Conservation (phyloP, 2,113 vertebrate species). For the Sardina pilchardus region DNA sequence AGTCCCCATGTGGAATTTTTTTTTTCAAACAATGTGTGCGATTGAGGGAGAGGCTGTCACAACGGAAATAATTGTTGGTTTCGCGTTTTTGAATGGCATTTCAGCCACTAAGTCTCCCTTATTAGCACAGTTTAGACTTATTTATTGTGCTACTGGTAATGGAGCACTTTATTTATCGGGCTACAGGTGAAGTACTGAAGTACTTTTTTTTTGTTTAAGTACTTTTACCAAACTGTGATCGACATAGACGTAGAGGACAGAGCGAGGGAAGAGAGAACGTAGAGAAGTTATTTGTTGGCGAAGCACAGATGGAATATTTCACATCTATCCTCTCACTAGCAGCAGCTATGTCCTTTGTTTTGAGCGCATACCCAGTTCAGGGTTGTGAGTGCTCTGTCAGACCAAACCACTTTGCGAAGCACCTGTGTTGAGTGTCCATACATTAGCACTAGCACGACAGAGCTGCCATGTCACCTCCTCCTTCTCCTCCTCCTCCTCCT, state of each 20-base stretch:
- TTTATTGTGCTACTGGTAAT: neutral
- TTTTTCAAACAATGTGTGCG: constrained; percentile 12
- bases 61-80: neutral
- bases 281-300: no score
- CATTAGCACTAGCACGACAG: neutral
- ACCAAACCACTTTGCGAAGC: neutral
- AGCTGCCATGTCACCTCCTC: neutral
- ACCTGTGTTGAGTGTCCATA: neutral
- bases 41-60: neutral
- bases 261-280: no score
- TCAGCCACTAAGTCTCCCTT: neutral
- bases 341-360: neutral
- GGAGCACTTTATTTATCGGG: no score
- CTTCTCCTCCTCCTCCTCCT: no score
- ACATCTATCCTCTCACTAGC: neutral
- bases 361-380: neutral
- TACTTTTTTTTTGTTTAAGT: no score
- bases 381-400: neutral
- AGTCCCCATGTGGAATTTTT: constrained; percentile 48
- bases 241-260: no score
- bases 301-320: neutral
- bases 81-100: neutral
- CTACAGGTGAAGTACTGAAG: no score
- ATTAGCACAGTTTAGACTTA: neutral
- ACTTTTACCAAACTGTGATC: no score